Evolutionary conservation across 1,140 invertebrate species (phyloP), one percentile per base, ranked within the genome.

Genomic region (Andrena cerasifolii): DNA sequence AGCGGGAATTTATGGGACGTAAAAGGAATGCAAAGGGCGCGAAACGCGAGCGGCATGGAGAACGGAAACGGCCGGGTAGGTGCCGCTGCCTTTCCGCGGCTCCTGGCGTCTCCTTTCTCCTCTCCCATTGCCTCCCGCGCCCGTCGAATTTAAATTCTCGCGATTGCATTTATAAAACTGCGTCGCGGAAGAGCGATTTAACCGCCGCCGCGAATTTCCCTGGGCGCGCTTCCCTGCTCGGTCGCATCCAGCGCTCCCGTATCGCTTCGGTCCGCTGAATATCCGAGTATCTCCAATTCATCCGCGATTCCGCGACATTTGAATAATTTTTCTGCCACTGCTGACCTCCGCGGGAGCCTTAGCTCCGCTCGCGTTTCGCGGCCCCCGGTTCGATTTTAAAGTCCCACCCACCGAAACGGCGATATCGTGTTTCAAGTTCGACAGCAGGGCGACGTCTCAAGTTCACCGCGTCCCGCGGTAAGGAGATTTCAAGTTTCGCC

Each of bases 1-100:
- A 21, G 26, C 26, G 49, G n/a, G 58, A 76, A 80, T 82, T 82
- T 82, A 82, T 75, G 78, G 71, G 10, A 51, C 71, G 78, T 68
- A 68, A 82, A 82, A 80, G 78, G 66, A 80, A 63, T 51, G 66
- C 70, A 62, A 81, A 74, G 78, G 40, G 31, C 21, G 67, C 43
- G 67, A 40, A 28, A 45, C 45, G 58, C 36, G 51, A 47, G 10
- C 33, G 12, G 21, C 24, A 70, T 21, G 63, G 31, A 56, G 21
- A 77, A 53, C 18, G 56, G 61, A n/a, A 47, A 28, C 31, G 36
- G 14, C 59, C n/a, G n/a, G n/a, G n/a, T n/a, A n/a, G 53, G 62
- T 36, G 21, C 12, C 33, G 33, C 36, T 45, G 56, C 40, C 40
- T 71, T 45, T 47, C 16, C n/a, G 16, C 36, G 24, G 10, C 16